phyloP scores from a whole-genome alignment of 2,797 vertebrate genomes.

The Cyprinodon diabolis region DNA sequence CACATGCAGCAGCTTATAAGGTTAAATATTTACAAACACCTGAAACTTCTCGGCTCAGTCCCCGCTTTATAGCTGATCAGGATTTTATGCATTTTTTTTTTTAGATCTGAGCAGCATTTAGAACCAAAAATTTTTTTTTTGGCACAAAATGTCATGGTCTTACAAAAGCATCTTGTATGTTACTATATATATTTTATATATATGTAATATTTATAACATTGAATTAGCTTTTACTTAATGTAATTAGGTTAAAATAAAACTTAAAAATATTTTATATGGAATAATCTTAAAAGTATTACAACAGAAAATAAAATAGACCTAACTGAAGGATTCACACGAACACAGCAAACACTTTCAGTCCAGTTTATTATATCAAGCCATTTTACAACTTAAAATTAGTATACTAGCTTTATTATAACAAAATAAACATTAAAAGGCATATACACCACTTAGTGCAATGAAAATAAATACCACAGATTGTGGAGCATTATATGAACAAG shows the following conservation, averaged over 20 bases:
- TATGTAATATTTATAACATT: too few species aligned
- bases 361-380: conserved; percentile 72
- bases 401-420: conserved; percentile 42
- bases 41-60: neutral
- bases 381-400: conserved; percentile 68
- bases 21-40: neutral
- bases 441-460: conserved; percentile 70
- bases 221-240: too few species aligned
- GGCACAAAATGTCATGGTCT: neutral
- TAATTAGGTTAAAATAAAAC: too few species aligned
- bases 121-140: neutral
- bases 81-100: neutral
- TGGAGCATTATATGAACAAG: conserved; percentile 26
- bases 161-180: neutral
- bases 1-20: neutral
- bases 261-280: too few species aligned
- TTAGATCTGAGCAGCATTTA: neutral
- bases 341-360: conserved; percentile 29
- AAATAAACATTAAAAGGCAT: conserved; percentile 72
- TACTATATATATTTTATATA: too few species aligned
- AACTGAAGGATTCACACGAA: neutral
- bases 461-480: conserved; percentile 55
- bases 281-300: too few species aligned
- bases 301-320: neutral
- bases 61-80: neutral